Evolutionary conservation across 1,140 invertebrate genomes (phyloP), one percentile per base, ranked within the genome.

Genomic region (Philotrypesis tridentata): DNA sequence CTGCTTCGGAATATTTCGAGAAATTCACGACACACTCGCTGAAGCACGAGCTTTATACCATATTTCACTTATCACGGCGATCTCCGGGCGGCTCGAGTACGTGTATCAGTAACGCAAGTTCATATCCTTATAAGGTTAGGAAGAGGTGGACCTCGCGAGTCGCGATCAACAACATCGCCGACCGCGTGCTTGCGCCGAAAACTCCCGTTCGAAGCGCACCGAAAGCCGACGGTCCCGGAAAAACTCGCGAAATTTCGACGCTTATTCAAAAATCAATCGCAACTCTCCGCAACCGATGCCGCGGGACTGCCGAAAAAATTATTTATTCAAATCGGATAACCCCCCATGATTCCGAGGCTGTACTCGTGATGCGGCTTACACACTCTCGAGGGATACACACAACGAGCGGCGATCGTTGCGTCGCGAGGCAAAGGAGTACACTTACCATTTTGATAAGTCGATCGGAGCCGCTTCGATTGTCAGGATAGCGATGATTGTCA

Each of bases 71-170:
- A 25, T 4, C 40, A 61, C 25, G 29, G 61, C 40, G 33, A 81
- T 23, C 40, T 74, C 76, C 68, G 61, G 79, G 83, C 83, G 68
- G 63, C 48, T 55, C 2, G 17, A 17, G 17, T 2, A 43, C 55
- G 71, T 55, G 73, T 61, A 71, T 63, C 14, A 31, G 12, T 17
- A 33, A 31, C 5, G 83, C 65, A 87, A 87, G 76, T 86, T 74
- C 70, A 74, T 85, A 33, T 86, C 89, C 89, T 86, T 90, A 90
- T 89, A 90, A 89, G 89, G 88, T 89, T 89, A 89, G 80, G 79
- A 40, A 43, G 48, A 43, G 14, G 27, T 25, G 67, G 55, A 60
- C 60, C n/a, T 61, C 8, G 27, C 27, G 4, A 72, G 14, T 61
- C 8, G 27, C 27, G 4, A 72, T 63, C 65, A 29, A 71, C 9